Conservation (phyloP, 2,113 vertebrate genomes). For the Archocentrus centrarchus region DNA sequence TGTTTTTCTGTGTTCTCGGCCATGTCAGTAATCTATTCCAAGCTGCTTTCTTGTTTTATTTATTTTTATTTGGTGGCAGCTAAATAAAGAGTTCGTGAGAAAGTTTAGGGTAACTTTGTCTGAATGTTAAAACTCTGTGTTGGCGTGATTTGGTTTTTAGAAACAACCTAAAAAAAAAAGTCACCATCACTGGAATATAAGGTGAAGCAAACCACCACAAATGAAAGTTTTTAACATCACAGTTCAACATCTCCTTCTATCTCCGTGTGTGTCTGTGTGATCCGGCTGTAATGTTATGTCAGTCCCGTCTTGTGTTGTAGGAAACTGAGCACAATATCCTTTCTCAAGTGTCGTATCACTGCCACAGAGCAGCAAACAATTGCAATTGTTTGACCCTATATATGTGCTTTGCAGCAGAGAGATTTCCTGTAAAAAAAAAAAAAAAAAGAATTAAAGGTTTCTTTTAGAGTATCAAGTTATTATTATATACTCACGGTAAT, state of each 20-base stretch:
- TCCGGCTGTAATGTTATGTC: background rate
- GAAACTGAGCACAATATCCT: constrained; percentile 47
- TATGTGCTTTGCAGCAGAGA: background rate
- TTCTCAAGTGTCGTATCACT: background rate
- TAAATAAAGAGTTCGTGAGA: constrained; percentile 54
- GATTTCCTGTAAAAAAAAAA: constrained; percentile 4
- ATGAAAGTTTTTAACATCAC: background rate
- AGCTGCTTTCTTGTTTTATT: constrained; percentile 23
- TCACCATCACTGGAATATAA: background rate
- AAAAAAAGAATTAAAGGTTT: background rate
- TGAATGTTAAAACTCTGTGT: background rate
- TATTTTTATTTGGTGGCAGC: constrained; percentile 36
- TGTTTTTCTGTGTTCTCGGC: background rate
- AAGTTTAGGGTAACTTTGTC: constrained; percentile 20
- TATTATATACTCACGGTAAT: background rate
- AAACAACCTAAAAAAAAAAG: background rate
- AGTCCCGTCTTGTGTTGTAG: constrained; percentile 13
- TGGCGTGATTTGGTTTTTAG: background rate
- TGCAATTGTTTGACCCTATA: constrained; percentile 37
- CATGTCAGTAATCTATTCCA: constrained; percentile 1
- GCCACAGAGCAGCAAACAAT: background rate
- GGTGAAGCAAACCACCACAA: background rate
- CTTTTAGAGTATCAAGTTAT: background rate
- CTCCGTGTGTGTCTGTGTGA: background rate
- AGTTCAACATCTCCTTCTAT: background rate